Conservation (phyloP, 2,888 invertebrate species). For the Macrostomum cliftonense region DNA sequence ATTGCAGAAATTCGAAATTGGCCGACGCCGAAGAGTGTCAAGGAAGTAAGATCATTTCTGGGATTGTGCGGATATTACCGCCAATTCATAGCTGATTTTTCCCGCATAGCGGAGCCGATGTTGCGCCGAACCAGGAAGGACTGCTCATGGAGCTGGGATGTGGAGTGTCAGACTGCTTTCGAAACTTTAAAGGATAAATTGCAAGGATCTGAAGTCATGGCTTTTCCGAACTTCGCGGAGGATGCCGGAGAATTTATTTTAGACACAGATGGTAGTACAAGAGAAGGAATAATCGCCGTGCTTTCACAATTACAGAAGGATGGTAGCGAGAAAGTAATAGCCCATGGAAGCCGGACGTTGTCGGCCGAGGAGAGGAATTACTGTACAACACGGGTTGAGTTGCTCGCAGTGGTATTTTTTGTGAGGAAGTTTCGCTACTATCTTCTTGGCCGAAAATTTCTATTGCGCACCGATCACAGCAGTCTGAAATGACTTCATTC, state of each 20-base stretch:
- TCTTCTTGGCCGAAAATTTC: conserved; percentile 27
- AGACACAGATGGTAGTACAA: neutral
- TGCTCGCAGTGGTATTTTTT: conserved; percentile 22
- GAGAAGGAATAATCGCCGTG: neutral
- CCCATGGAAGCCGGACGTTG: neutral
- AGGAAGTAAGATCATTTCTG: conserved; percentile 1
- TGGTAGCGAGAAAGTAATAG: neutral
- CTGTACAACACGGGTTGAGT: neutral
- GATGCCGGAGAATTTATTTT: neutral
- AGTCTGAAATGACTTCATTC: conserved; percentile 38
- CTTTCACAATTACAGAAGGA: neutral
- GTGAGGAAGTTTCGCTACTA: conserved; percentile 34
- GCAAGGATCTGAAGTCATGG: neutral
- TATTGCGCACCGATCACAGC: conserved; percentile 37
- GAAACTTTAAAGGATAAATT: neutral
- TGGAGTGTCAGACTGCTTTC: neutral
- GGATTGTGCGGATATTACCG: conserved; percentile 3
- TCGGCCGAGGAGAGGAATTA: neutral
- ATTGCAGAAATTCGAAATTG: neutral
- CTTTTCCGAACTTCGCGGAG: neutral
- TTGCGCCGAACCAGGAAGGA: neutral
- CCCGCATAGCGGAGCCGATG: conserved; percentile 3
- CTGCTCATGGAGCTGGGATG: neutral
- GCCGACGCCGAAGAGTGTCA: conserved; percentile 3
- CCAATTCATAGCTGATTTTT: conserved; percentile 5